Percentiles rank a stretch among this genome's conserved stretches.
Conservation (phyloP, 2,888 invertebrate species). For the Bugula neritina region DNA sequence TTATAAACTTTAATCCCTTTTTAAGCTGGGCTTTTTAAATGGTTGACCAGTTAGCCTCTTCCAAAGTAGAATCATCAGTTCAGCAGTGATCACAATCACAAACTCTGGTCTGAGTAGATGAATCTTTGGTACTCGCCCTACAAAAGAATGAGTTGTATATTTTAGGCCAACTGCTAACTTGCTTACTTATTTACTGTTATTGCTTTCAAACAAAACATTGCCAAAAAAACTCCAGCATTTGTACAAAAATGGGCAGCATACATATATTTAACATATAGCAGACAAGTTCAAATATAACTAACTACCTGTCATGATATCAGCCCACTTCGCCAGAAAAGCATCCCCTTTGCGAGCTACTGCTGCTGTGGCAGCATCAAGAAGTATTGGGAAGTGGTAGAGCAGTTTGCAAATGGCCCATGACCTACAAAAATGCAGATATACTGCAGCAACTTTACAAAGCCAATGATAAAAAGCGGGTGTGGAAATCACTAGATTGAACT, state of each 20-base stretch:
- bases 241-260: too few species aligned
- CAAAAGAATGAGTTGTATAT: constrained; percentile 26
- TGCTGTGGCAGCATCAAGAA: constrained; percentile 43
- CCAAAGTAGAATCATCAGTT: constrained; percentile 36
- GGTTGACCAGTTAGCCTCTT: constrained; percentile 28
- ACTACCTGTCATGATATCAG: constrained; percentile 45
- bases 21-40: background rate
- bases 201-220: too few species aligned
- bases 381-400: constrained; percentile 40
- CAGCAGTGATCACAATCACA: constrained; percentile 38
- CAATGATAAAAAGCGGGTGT: too few species aligned
- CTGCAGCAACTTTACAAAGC: too few species aligned
- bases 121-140: constrained; percentile 42
- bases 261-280: too few species aligned
- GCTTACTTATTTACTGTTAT: too few species aligned
- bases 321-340: constrained; percentile 40
- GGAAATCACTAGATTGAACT: too few species aligned
- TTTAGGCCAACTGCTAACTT: too few species aligned
- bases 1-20: background rate
- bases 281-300: too few species aligned
- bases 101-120: constrained; percentile 40
- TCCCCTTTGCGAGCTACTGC: constrained; percentile 41
- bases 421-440: too few species aligned
- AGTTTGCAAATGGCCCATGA: constrained; percentile 40
- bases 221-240: background rate